Percentiles rank a stretch among this genome's conserved stretches.
phyloP scores from a whole-genome alignment of 1,140 invertebrate genomes.

The Daktulosphaira vitifoliae region DNA sequence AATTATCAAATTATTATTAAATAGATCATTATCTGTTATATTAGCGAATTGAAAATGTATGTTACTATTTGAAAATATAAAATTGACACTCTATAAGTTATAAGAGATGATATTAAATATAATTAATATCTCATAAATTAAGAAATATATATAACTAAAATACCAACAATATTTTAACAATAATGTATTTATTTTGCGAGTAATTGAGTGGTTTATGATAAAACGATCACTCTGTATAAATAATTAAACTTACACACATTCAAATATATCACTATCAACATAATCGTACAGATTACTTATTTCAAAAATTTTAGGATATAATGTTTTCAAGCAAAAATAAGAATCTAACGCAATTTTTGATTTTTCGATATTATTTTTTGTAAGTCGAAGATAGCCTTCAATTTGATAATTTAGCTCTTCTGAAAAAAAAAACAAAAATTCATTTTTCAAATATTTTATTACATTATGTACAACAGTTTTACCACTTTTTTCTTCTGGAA shows the following conservation, averaged over 20 bases:
- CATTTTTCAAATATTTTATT: not conserved
- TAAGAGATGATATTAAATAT: no score
- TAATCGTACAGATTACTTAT: conserved; percentile 9
- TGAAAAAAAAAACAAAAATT: not conserved
- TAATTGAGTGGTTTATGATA: not conserved
- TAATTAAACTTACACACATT: conserved; percentile 34
- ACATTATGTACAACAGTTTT: no score
- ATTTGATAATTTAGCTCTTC: conserved; percentile 32
- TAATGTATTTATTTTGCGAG: not conserved
- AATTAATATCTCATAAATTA: no score
- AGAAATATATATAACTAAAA: no score
- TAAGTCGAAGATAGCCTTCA: conserved; percentile 27
- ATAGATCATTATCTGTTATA: no score
- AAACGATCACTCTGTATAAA: no score
- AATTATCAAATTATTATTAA: no score
- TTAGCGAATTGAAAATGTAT: no score
- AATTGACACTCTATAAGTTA: no score
- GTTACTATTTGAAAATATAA: no score
- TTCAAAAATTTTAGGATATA: conserved; percentile 11
- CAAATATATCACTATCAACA: conserved; percentile 19
- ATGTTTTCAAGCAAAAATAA: conserved; percentile 20
- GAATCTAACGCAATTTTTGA: conserved; percentile 13
- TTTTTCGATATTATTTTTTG: conserved; percentile 27
- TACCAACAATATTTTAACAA: no score
- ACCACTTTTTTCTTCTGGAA: conserved; percentile 35